phyloP scores from a whole-genome alignment of 1,140 invertebrate species.

The Calliphora vicina region DNA sequence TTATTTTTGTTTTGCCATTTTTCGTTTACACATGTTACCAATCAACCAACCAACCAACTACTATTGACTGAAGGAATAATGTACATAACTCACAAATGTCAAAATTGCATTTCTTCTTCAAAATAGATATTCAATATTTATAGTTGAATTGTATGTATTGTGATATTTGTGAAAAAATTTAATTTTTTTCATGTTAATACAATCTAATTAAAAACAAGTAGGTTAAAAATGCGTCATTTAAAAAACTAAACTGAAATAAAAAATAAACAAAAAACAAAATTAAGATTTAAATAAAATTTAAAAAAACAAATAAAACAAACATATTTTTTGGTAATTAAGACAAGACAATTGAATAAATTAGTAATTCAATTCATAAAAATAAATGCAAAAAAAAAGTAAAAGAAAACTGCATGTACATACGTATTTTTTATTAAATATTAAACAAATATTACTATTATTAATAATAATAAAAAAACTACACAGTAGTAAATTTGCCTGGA shows the following conservation, averaged over 20 bases:
- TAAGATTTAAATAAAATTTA: not conserved
- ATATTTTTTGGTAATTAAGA: not conserved
- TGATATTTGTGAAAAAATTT: not conserved
- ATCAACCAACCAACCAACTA: too few species aligned
- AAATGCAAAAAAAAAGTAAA: not conserved
- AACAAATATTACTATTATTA: not conserved
- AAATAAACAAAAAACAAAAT: too few species aligned
- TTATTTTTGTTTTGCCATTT: not conserved
- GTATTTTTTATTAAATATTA: constrained; percentile 2
- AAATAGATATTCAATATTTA: not conserved
- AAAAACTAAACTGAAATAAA: not conserved
- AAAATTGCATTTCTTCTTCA: not conserved
- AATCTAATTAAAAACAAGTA: not conserved
- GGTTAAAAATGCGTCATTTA: not conserved
- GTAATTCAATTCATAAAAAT: not conserved
- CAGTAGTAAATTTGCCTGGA: not conserved
- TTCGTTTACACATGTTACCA: not conserved
- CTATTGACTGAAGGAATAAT: constrained; percentile 25
- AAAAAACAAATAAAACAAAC: not conserved
- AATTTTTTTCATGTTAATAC: not conserved
- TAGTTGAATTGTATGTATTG: not conserved
- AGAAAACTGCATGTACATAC: not conserved
- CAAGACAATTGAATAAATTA: not conserved
- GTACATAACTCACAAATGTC: constrained; percentile 27
- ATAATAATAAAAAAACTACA: not conserved